phyloP scores from a whole-genome alignment of 2,888 invertebrate genomes.

The Vanessa cardui region DNA sequence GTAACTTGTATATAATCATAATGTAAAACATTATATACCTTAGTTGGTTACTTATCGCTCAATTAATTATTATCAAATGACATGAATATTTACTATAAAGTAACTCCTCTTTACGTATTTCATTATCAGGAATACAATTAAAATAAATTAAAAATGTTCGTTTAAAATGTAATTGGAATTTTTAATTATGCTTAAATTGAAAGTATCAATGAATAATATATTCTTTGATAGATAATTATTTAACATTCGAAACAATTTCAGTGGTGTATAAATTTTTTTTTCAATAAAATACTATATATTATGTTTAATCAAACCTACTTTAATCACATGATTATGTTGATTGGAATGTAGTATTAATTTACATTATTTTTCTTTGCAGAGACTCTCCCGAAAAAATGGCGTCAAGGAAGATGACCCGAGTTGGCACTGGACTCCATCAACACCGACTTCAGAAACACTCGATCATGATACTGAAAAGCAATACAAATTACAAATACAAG shows the following conservation, averaged over 20 bases:
- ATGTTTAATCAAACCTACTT: too few species aligned
- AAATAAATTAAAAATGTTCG: slow-evolving; percentile 7
- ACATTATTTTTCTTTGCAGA: slow-evolving; percentile 65
- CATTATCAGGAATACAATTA: slow-evolving; percentile 6
- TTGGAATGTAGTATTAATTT: neutral
- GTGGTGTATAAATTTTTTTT: neutral
- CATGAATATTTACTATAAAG: neutral
- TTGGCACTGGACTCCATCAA: slow-evolving; percentile 82
- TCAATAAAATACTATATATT: too few species aligned
- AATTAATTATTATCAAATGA: slow-evolving; percentile 14
- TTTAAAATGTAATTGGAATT: neutral
- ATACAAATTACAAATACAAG: slow-evolving; percentile 66
- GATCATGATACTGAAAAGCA: slow-evolving; percentile 54
- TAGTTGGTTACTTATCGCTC: slow-evolving; percentile 2
- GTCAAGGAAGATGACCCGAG: slow-evolving; percentile 73
- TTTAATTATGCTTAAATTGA: neutral
- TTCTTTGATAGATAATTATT: neutral
- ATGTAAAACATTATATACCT: neutral
- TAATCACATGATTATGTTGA: neutral
- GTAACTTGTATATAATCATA: neutral
- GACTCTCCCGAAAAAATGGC: slow-evolving; percentile 69
- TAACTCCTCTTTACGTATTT: neutral
- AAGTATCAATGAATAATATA: neutral
- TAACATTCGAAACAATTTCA: neutral
- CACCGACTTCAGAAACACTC: slow-evolving; percentile 50